A percentile compares a stretch with the other conserved stretches of the same genome.
These are phyloP conservation scores for Neofelis nebulosa DNA, from an alignment of 2,113 vertebrate genomes.

Conservation along the genomic window DNA sequence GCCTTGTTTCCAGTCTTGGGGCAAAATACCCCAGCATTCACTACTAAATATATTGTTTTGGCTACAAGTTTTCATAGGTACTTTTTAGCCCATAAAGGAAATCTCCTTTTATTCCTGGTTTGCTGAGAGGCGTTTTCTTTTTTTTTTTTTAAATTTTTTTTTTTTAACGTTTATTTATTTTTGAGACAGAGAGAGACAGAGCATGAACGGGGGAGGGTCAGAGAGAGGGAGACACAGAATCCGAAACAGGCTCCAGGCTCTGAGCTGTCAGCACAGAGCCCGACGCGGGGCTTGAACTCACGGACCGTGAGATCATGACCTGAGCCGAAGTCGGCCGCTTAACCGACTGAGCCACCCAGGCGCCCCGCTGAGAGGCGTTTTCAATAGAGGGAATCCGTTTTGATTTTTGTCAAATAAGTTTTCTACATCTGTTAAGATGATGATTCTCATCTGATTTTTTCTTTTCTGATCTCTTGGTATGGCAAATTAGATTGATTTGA, in stretches of 20 bases:
- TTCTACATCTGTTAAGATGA: neutral
- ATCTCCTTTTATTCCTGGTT: neutral
- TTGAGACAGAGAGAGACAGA: no score
- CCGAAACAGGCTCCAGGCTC: no score
- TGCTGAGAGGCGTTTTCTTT: neutral
- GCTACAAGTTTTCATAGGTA: neutral
- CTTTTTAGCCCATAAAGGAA: neutral
- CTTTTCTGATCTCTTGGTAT: neutral
- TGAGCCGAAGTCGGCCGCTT: no score
- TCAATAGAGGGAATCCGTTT: neutral
- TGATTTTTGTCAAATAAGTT: neutral
- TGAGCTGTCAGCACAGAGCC: no score
- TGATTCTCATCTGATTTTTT: neutral
- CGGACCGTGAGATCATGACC: no score
- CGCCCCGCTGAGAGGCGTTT: neutral
- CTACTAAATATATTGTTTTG: neutral
- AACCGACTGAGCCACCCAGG: no score
- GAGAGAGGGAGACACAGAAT: no score
- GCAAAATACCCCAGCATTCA: neutral
- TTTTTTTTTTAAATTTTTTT: no score
- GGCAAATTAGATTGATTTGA: neutral
- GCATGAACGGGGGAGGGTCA: no score
- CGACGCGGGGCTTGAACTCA: no score
- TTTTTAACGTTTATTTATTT: no score
- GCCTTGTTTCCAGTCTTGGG: neutral